These are phyloP conservation scores for Pogoniulus pusillus DNA, from an alignment of 2,797 vertebrate genomes.

Conservation along the genomic window DNA sequence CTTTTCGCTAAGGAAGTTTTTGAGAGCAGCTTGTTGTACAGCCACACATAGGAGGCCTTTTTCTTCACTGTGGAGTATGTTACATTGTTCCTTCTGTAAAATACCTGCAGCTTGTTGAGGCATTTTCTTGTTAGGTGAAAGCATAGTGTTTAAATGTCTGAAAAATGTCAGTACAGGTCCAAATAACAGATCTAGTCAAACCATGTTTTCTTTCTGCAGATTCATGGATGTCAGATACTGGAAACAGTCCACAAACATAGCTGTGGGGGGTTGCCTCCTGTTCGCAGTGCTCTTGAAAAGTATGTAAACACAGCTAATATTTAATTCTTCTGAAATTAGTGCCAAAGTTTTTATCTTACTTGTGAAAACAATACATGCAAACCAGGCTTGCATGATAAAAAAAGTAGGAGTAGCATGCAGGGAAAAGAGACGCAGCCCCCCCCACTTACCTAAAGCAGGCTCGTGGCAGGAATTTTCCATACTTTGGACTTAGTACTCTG, in stretches of 20 bases:
- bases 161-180: background rate
- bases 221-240: constrained; percentile 96
- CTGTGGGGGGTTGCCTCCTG: constrained; percentile 94
- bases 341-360: background rate
- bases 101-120: background rate
- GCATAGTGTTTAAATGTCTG: background rate
- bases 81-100: background rate
- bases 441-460: background rate
- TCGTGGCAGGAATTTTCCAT: background rate
- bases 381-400: background rate
- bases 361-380: background rate
- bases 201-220: constrained; percentile 76
- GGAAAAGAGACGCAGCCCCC: background rate
- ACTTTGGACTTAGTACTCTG: background rate
- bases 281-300: constrained; percentile 95
- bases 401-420: background rate
- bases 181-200: background rate
- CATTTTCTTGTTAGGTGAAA: background rate
- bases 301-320: constrained; percentile 69
- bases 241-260: constrained; percentile 96
- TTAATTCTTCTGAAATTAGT: background rate
- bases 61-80: background rate
- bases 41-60: background rate
- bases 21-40: background rate
- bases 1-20: background rate